These are phyloP conservation scores for Corythornis madagascariensis DNA, from an alignment of 2,113 vertebrate genomes.

Conservation along the genomic window DNA sequence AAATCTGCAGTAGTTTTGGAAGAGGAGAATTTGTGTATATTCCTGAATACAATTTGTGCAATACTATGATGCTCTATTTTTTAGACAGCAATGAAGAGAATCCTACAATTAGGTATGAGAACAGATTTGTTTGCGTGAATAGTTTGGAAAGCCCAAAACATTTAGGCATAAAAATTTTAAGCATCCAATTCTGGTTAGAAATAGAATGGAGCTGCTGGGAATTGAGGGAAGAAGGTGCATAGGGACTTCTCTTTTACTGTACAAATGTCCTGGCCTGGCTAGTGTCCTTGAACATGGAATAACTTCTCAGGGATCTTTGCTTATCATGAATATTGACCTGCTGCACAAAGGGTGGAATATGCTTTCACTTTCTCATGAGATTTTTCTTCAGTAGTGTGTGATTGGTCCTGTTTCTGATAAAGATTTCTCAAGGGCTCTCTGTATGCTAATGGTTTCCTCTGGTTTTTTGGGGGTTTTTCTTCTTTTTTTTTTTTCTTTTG, in stretches of 20 bases:
- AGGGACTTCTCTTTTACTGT: not conserved
- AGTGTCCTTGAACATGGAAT: not conserved
- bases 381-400: not conserved
- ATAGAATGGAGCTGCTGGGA: not conserved
- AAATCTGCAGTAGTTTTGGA: not conserved
- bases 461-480: too few species aligned
- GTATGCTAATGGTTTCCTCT: not conserved
- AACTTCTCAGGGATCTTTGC: slow-evolving; percentile 2
- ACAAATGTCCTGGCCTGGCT: not conserved
- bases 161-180: not conserved
- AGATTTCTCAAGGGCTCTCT: not conserved
- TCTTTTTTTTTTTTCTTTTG: not conserved
- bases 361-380: slow-evolving; percentile 11
- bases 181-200: not conserved
- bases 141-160: not conserved
- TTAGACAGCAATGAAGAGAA: not conserved
- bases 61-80: not conserved
- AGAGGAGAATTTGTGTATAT: not conserved
- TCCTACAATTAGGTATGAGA: not conserved
- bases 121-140: not conserved
- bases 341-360: not conserved
- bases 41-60: not conserved
- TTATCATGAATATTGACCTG: slow-evolving; percentile 1
- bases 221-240: not conserved
- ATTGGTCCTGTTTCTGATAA: not conserved